Evolutionary conservation across 2,888 invertebrate species (phyloP).

Genomic region (Chamaedrilus cognettii): DNA sequence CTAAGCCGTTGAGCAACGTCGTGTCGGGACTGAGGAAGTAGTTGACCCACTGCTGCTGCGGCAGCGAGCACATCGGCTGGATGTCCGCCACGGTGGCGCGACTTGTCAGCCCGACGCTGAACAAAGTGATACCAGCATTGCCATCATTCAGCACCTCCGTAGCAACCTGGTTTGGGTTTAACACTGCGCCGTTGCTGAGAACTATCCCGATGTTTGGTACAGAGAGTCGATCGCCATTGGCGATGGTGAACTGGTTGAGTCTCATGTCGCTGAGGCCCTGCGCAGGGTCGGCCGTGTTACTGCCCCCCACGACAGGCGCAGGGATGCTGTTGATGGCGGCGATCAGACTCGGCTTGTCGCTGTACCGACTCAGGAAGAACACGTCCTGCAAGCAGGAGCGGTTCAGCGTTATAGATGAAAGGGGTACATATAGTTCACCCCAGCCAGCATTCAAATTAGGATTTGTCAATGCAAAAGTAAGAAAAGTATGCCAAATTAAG

Average conservation of each 20-base stretch:
- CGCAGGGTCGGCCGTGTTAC: background rate
- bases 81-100: background rate
- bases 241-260: background rate
- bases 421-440: too few species aligned
- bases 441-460: too few species aligned
- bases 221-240: constrained; percentile 19
- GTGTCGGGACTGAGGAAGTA: background rate
- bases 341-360: background rate
- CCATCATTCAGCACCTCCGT: background rate
- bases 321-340: background rate
- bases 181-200: constrained; percentile 12
- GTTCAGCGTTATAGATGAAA: too few species aligned
- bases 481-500: too few species aligned
- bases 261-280: constrained; percentile 17
- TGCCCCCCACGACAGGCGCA: too few species aligned
- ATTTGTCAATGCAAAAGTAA: too few species aligned
- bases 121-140: constrained; percentile 11
- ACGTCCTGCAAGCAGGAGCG: background rate
- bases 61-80: background rate
- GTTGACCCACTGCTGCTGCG: background rate
- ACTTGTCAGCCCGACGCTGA: background rate
- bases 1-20: background rate
- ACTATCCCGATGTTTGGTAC: constrained; percentile 22
- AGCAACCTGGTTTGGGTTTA: background rate
- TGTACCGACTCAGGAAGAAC: constrained; percentile 1